Conservation (phyloP, 2,888 invertebrate genomes). For the Dromius quadrimaculatus region DNA sequence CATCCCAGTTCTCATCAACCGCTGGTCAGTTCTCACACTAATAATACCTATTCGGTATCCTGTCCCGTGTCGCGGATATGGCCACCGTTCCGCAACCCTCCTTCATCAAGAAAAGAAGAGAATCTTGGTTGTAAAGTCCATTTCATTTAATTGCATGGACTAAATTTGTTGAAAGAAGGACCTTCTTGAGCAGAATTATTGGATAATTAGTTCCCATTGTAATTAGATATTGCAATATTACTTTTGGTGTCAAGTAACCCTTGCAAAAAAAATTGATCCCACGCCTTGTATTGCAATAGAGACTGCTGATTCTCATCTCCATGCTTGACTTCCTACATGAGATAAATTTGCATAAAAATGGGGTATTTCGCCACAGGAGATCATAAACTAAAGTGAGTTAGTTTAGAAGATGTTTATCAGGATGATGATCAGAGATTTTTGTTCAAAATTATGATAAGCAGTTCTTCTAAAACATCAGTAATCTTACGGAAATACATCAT, state of each 20-base stretch:
- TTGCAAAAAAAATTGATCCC: slow-evolving; percentile 24
- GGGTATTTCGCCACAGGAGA: background rate
- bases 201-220: too few relatives aligned
- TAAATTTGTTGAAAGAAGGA: too few relatives aligned
- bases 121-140: background rate
- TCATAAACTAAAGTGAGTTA: background rate
- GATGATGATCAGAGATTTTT: slow-evolving; percentile 10
- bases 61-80: slow-evolving; percentile 47
- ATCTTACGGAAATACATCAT: background rate
- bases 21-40: slow-evolving; percentile 52
- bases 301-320: background rate
- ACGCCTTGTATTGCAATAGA: background rate
- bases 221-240: slow-evolving; percentile 27
- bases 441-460: background rate
- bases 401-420: slow-evolving; percentile 16
- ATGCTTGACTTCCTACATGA: slow-evolving; percentile 7
- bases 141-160: too few relatives aligned
- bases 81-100: slow-evolving; percentile 6
- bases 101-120: slow-evolving; percentile 1
- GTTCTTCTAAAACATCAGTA: too few relatives aligned
- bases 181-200: too few relatives aligned
- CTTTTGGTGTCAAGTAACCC: slow-evolving; percentile 8
- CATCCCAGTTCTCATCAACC: slow-evolving; percentile 52
- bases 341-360: slow-evolving; percentile 33
- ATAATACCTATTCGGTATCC: slow-evolving; percentile 48